phyloP scores from a whole-genome alignment of 2,888 invertebrate species.

The Pristionchus japonicus region DNA sequence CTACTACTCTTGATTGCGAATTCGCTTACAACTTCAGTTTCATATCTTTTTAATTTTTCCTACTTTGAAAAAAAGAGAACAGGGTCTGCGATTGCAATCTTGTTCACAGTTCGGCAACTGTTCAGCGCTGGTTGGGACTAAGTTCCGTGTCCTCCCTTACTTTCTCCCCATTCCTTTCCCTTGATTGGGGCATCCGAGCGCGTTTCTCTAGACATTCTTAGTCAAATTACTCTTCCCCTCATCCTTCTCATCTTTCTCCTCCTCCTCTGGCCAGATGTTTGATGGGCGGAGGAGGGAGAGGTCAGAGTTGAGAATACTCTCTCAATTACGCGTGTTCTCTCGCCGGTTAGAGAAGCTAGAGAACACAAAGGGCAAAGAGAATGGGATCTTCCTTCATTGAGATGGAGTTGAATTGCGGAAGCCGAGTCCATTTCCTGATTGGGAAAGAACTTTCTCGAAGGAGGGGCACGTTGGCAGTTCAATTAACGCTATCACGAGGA shows the following conservation, averaged over 20 bases:
- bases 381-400: not conserved
- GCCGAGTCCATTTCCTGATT: constrained; percentile 19
- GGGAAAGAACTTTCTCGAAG: not conserved
- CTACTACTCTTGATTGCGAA: too few species aligned
- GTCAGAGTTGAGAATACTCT: constrained; percentile 1
- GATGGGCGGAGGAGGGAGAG: not conserved
- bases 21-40: too few species aligned
- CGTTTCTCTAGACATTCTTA: not conserved
- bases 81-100: not conserved
- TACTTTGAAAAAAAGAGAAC: too few species aligned
- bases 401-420: not conserved
- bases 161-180: not conserved
- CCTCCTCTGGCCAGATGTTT: not conserved
- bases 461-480: not conserved
- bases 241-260: not conserved
- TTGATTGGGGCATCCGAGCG: not conserved
- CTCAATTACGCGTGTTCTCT: not conserved
- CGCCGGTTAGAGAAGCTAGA: not conserved
- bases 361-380: not conserved
- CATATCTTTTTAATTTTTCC: too few species aligned
- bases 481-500: not conserved
- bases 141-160: not conserved
- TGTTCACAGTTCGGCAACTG: not conserved
- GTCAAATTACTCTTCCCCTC: not conserved
- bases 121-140: not conserved